A percentile compares a stretch with the other conserved stretches of the same genome.
phyloP scores from a whole-genome alignment of 2,797 vertebrate genomes.

The Streptopelia turtur region DNA sequence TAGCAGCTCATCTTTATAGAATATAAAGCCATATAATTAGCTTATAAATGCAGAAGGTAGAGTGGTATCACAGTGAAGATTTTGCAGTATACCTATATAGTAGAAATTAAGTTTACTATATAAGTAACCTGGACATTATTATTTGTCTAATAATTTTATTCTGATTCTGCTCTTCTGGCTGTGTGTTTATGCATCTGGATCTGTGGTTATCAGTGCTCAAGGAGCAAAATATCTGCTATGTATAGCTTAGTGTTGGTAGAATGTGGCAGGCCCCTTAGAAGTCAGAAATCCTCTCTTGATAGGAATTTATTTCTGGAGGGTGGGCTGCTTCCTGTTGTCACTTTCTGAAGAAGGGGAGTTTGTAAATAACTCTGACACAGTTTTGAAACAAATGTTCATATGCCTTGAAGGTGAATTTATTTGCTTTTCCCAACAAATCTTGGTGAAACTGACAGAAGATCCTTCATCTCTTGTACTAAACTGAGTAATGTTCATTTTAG shows the following conservation, averaged over 20 bases:
- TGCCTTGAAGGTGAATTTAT: background rate
- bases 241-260: background rate
- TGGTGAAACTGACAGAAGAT: background rate
- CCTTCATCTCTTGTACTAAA: background rate
- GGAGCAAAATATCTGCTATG: background rate
- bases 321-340: conserved; percentile 27
- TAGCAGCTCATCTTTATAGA: conserved; percentile 33
- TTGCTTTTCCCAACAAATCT: background rate
- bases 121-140: background rate
- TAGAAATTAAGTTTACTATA: background rate
- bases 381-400: background rate
- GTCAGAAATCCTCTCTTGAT: background rate
- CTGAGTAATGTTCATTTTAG: background rate
- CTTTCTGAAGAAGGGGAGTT: background rate
- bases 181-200: background rate
- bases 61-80: background rate
- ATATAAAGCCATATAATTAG: background rate
- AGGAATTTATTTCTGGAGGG: background rate
- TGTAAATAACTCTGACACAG: background rate
- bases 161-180: background rate
- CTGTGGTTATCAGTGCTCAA: background rate
- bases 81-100: background rate
- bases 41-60: background rate
- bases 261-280: background rate
- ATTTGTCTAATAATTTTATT: conserved; percentile 12